Evolutionary conservation across 2,888 invertebrate species (phyloP).

Genomic region (Galerucella pusilla): DNA sequence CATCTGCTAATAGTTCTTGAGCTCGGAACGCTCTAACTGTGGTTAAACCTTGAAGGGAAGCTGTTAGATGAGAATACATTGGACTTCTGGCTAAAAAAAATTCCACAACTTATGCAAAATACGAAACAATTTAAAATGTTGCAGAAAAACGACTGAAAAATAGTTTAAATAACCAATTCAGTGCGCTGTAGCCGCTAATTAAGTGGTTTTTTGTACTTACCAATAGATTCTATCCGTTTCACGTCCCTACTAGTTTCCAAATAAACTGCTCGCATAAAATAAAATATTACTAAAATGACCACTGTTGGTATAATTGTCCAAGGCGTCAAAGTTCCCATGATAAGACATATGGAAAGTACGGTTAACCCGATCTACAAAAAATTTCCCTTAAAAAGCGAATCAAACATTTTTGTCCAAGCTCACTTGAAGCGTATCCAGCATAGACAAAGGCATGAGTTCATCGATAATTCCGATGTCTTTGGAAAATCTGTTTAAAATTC

Average conservation of each 20-base stretch:
- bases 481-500: constrained; percentile 77
- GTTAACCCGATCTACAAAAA: constrained; percentile 70
- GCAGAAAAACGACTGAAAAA: too few relatives aligned
- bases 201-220: constrained; percentile 67
- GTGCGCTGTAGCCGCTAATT: constrained; percentile 47
- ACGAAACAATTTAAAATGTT: too few relatives aligned
- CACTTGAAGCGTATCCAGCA: constrained; percentile 67
- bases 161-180: too few relatives aligned
- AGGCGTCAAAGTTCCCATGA: constrained; percentile 78
- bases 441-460: constrained; percentile 66
- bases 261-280: constrained; percentile 75
- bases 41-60: constrained; percentile 79
- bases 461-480: constrained; percentile 76
- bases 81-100: constrained; percentile 76
- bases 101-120: not conserved
- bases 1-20: constrained; percentile 70
- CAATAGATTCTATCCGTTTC: constrained; percentile 76
- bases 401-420: constrained; percentile 38
- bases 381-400: not conserved
- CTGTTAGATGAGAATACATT: constrained; percentile 79
- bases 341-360: constrained; percentile 77
- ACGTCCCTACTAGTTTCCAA: constrained; percentile 79
- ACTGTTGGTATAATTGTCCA: constrained; percentile 75
- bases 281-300: constrained; percentile 74
- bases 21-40: constrained; percentile 79